These are phyloP conservation scores for Macrocentrus cingulum DNA, from an alignment of 1,140 invertebrate genomes.

Conservation along the genomic window DNA sequence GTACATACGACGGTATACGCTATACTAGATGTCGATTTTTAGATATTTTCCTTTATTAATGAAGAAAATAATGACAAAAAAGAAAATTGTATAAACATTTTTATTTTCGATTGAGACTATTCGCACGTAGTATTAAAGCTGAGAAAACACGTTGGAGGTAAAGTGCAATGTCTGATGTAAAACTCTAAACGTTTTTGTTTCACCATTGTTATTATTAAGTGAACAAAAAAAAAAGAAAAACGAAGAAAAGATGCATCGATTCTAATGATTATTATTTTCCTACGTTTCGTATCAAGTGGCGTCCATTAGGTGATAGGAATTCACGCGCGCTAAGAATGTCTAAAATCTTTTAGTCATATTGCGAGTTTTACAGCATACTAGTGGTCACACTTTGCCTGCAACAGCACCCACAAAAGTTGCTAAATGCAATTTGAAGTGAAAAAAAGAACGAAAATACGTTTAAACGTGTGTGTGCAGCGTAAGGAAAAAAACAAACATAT, in stretches of 20 bases:
- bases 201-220: conserved; percentile 2
- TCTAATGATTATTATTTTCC: conserved; percentile 6
- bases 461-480: neutral
- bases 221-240: neutral
- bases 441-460: neutral
- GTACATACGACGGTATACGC: conserved; percentile 51
- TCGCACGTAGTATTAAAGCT: conserved; percentile 45
- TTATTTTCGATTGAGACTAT: conserved; percentile 32
- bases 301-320: conserved; percentile 23
- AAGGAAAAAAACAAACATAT: conserved; percentile 7
- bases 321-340: neutral
- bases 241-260: neutral
- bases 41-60: conserved; percentile 23
- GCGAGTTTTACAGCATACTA: conserved; percentile 21
- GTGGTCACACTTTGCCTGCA: conserved; percentile 24
- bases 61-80: conserved; percentile 35
- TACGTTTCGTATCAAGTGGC: conserved; percentile 10
- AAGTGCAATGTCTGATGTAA: conserved; percentile 39
- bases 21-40: conserved; percentile 19
- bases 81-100: conserved; percentile 41
- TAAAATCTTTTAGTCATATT: neutral
- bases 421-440: conserved; percentile 13
- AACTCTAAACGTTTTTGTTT: conserved; percentile 23
- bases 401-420: conserved; percentile 10
- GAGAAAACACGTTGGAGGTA: conserved; percentile 35